Conservation (phyloP, 53 echinoderm and acorn worm genomes). For the Holothuria leucospilota region DNA sequence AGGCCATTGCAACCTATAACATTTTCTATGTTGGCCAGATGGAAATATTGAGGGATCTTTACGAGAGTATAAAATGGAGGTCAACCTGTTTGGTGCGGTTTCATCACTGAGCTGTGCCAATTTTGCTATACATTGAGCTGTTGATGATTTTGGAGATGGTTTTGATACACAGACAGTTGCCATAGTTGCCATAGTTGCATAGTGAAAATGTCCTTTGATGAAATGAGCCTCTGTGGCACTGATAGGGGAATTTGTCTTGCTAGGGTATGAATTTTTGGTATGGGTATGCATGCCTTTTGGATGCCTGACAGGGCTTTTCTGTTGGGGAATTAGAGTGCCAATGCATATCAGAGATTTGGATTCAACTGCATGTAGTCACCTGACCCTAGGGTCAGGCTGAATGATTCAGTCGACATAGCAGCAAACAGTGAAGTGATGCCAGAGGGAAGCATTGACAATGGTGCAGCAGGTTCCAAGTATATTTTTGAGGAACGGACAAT, state of each 20-base stretch:
- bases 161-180: slow-evolving; percentile 19
- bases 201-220: no score
- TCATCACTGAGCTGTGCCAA: slow-evolving; percentile 64
- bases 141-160: slow-evolving; percentile 33
- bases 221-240: no score
- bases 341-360: slow-evolving; percentile 1
- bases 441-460: not conserved
- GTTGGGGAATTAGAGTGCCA: slow-evolving; percentile 7
- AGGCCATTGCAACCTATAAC: slow-evolving; percentile 49
- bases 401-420: not conserved
- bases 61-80: slow-evolving; percentile 54
- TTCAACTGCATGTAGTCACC: no score
- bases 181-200: no score
- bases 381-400: not conserved
- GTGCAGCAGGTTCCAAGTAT: not conserved
- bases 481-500: not conserved
- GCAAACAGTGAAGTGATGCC: slow-evolving; percentile 14
- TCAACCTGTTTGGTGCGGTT: slow-evolving; percentile 64
- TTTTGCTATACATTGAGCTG: slow-evolving; percentile 58
- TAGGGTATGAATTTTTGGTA: slow-evolving; percentile 38
- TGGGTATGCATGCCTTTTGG: slow-evolving; percentile 3
- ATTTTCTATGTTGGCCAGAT: slow-evolving; percentile 67
- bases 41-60: slow-evolving; percentile 46
- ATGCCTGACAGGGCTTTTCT: not conserved
- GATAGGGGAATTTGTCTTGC: not conserved